phyloP scores from a whole-genome alignment of 2,113 vertebrate genomes.

The Perca fluviatilis region DNA sequence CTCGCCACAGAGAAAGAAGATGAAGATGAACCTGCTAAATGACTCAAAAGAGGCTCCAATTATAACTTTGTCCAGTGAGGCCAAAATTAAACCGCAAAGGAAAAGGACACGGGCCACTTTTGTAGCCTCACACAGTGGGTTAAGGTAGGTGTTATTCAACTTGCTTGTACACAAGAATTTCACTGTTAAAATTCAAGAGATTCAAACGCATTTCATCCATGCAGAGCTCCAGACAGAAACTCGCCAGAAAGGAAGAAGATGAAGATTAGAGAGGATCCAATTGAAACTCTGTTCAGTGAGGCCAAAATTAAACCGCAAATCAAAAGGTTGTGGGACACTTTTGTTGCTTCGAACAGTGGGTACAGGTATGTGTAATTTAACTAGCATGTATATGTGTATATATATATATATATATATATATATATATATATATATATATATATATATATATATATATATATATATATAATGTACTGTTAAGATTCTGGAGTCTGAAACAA shows the following conservation, averaged over 20 bases:
- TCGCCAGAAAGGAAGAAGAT: not conserved
- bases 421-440: too few species aligned
- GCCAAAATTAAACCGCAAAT: not conserved
- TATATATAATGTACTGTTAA: too few species aligned
- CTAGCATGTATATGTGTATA: too few species aligned
- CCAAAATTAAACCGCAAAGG: not conserved
- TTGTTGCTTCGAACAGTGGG: not conserved
- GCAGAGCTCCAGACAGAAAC: not conserved
- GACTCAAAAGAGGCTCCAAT: not conserved
- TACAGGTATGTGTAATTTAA: too few species aligned
- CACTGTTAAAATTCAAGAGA: not conserved
- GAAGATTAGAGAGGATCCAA: not conserved
- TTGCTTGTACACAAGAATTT: not conserved
- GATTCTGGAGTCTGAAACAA: too few species aligned
- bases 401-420: too few species aligned
- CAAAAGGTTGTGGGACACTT: not conserved
- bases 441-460: too few species aligned
- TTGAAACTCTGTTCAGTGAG: not conserved
- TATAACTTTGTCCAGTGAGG: too few species aligned
- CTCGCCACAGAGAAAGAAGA: not conserved
- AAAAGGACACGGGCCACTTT: not conserved
- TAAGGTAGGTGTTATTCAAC: not conserved
- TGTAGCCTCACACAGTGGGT: not conserved
- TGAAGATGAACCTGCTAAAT: not conserved
- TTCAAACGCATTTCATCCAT: not conserved